These are phyloP conservation scores for Popillia japonica DNA, from an alignment of 1,140 invertebrate species.

Conservation along the genomic window DNA sequence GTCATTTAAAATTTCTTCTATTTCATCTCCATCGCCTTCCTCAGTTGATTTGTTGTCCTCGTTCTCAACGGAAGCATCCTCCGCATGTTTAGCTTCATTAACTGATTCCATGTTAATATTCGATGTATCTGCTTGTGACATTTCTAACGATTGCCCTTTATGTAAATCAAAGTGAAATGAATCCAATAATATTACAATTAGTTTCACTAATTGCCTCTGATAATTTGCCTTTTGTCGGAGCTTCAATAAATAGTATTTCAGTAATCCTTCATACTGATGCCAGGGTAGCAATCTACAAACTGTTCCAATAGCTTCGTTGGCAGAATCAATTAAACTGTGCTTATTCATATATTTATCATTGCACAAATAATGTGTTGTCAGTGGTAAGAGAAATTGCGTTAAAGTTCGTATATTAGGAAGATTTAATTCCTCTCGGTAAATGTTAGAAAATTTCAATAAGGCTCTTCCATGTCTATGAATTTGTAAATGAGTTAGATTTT, in stretches of 20 bases:
- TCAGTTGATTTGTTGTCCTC: constrained; percentile 46
- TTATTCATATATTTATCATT: constrained; percentile 79
- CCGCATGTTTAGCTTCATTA: constrained; percentile 48
- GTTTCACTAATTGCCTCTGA: constrained; percentile 83
- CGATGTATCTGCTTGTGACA: constrained; percentile 51
- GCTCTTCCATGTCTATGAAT: constrained; percentile 83
- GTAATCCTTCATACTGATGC: constrained; percentile 83
- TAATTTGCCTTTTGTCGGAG: constrained; percentile 74
- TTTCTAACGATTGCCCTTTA: constrained; percentile 63
- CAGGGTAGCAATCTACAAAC: constrained; percentile 83
- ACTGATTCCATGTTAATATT: constrained; percentile 45
- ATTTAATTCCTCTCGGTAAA: constrained; percentile 67
- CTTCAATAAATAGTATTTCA: constrained; percentile 82
- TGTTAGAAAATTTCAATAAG: constrained; percentile 72
- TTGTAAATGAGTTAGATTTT: constrained; percentile 90
- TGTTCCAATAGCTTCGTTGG: constrained; percentile 77
- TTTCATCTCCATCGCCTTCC: constrained; percentile 52
- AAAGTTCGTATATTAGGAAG: constrained; percentile 74
- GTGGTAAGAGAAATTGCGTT: constrained; percentile 85
- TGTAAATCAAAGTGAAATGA: constrained; percentile 93
- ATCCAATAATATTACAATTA: constrained; percentile 86
- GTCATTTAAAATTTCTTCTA: constrained; percentile 43
- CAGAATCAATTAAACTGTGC: constrained; percentile 84
- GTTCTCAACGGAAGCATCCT: constrained; percentile 51
- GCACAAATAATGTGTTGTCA: constrained; percentile 82